Conservation (phyloP, 2,113 vertebrate genomes). For the Xerus inauris region DNA sequence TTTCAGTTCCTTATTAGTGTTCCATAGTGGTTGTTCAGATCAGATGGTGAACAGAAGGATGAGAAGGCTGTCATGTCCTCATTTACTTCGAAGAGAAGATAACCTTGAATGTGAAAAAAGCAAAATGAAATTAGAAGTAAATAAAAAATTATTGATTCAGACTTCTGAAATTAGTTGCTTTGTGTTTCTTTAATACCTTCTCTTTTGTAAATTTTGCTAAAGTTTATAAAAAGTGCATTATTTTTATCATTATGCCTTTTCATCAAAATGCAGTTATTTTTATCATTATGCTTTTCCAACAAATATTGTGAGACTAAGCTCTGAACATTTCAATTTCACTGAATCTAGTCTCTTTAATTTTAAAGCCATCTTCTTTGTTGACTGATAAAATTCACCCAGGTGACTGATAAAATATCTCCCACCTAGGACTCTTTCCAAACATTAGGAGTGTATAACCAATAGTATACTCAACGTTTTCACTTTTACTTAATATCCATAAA, state of each 20-base stretch:
- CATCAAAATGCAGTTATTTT: background rate
- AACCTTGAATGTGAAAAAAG: constrained; percentile 31
- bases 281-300: background rate
- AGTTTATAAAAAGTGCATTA: background rate
- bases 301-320: background rate
- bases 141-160: background rate
- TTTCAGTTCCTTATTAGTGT: constrained; percentile 75
- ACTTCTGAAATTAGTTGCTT: background rate
- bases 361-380: background rate
- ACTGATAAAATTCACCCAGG: constrained; percentile 5
- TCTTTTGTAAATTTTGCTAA: constrained; percentile 25
- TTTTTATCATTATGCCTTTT: background rate
- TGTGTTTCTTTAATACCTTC: background rate
- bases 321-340: background rate
- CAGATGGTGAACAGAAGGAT: constrained; percentile 67
- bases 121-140: constrained; percentile 25
- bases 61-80: constrained; percentile 57
- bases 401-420: too few species aligned
- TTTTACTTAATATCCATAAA: background rate
- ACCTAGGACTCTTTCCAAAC: background rate
- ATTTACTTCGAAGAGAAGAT: constrained; percentile 5
- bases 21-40: constrained; percentile 68
- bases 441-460: background rate
- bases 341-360: background rate
- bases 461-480: background rate